Evolutionary conservation across 2,797 vertebrate genomes (phyloP), one percentile per base, ranked within the genome.

Genomic region (Ceryle rudis): DNA sequence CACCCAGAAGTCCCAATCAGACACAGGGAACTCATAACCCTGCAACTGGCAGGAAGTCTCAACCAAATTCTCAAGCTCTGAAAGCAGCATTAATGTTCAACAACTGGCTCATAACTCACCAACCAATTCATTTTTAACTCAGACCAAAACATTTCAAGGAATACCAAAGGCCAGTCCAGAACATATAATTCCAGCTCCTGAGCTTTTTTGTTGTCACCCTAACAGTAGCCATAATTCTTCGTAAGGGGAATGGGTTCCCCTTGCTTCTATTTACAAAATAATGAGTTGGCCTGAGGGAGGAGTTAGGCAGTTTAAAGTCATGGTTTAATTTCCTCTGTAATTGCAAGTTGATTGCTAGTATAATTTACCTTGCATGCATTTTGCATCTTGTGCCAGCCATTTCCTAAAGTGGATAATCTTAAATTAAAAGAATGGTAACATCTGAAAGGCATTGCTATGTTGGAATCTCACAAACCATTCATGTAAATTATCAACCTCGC

Each of bases 241-340:
- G 58, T 95, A 95, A 95, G 42, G 73, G 51, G 51, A 95, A 72
- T 71, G 72, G 62, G 13, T 49, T 95, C 69, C 62, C 62, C 60
- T 86, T 89, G 74, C 69, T 92, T 77, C 64, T 96, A 86, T 96
- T 97, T 95, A 95, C 87, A 88, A 96, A 97, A 89, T n/a, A 96
- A 72, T 25, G 66, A 91, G 86, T 41, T 96, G 96, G 96, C 96
- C 97, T 95, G 88, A 93, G 96, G 96, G 96, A 95, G 72, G 96
- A 96, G 90, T 95, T 95, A 95, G 89, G 58, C 80, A 85, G 67
- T 94, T 97, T 92, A 92, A 96, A 97, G 86, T 92, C 95, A 91
- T 75, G 91, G 95, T 97, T 98, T 98, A 97, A 98, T 98, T 96
- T 98, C 89, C 72, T 97, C 94, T 93, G 93, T 97, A 98, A 98